phyloP scores from a whole-genome alignment of 2,797 vertebrate species.

The Cossypha niveicapilla region DNA sequence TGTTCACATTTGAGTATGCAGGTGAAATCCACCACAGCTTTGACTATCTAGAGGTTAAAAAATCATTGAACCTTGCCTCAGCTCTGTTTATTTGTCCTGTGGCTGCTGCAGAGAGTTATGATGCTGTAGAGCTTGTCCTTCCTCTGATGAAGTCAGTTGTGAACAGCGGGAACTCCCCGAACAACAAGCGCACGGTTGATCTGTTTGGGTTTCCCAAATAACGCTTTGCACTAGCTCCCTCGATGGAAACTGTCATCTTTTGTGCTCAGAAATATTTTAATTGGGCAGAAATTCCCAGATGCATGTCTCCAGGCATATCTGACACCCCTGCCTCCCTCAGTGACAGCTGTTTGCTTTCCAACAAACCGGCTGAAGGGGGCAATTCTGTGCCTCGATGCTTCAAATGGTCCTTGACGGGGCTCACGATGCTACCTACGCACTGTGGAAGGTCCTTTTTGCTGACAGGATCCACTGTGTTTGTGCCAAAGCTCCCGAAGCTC shows the following conservation, averaged over 20 bases:
- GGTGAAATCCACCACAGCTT: not conserved
- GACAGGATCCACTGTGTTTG: slow-evolving; percentile 14
- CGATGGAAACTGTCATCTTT: not conserved
- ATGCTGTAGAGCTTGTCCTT: not conserved
- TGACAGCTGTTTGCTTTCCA: slow-evolving; percentile 39
- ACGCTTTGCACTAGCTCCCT: not conserved
- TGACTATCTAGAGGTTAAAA: not conserved
- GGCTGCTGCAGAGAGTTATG: not conserved
- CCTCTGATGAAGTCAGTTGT: not conserved
- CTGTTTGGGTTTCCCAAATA: not conserved
- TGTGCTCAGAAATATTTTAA: slow-evolving; percentile 25
- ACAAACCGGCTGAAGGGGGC: not conserved
- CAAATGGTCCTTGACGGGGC: not conserved
- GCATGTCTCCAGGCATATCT: not conserved
- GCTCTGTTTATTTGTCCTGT: not conserved
- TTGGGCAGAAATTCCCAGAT: slow-evolving; percentile 39
- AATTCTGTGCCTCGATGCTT: not conserved
- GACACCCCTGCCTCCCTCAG: not conserved
- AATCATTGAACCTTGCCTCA: not conserved
- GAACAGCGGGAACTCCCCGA: accelerated
- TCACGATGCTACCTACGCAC: not conserved
- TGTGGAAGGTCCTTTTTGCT: not conserved
- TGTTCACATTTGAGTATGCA: not conserved
- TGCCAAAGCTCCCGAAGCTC: not conserved
- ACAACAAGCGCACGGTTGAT: accelerated